Evolutionary conservation across 2,888 invertebrate genomes (phyloP).

Genomic region (Matsumyia berberina): DNA sequence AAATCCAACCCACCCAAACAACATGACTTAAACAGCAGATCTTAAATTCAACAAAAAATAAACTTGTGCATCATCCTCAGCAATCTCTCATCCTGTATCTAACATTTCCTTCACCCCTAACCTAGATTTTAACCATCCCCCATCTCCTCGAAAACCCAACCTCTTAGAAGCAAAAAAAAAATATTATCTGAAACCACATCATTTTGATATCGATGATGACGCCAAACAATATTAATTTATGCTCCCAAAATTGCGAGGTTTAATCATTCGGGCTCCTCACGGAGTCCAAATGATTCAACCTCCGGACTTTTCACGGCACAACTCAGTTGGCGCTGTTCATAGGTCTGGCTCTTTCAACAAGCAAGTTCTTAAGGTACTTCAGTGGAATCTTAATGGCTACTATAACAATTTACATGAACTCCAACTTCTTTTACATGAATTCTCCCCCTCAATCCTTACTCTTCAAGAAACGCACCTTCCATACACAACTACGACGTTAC

Average conservation of each 20-base stretch:
- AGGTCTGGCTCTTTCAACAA: not conserved
- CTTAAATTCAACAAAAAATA: too few relatives aligned
- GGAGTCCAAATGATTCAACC: not conserved
- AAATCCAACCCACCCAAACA: too few relatives aligned
- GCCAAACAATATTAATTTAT: not conserved
- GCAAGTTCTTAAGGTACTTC: not conserved
- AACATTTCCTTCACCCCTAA: too few relatives aligned
- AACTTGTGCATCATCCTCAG: too few relatives aligned
- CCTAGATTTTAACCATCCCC: too few relatives aligned
- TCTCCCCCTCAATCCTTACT: not conserved
- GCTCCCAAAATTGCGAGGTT: not conserved
- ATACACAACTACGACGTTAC: too few relatives aligned
- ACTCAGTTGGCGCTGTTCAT: not conserved
- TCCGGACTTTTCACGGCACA: not conserved
- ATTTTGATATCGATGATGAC: too few relatives aligned
- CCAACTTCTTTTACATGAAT: not conserved
- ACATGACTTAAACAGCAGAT: too few relatives aligned
- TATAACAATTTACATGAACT: not conserved
- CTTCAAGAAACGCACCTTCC: slow-evolving; percentile 60
- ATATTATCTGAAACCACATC: too few relatives aligned
- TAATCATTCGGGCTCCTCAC: not conserved
- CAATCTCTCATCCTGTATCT: too few relatives aligned
- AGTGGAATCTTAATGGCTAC: slow-evolving; percentile 5
- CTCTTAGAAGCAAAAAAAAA: too few relatives aligned
- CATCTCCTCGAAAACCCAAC: too few relatives aligned